Evolutionary conservation across 2,113 vertebrate genomes (phyloP).

Genomic region (Sinosuthora webbiana): DNA sequence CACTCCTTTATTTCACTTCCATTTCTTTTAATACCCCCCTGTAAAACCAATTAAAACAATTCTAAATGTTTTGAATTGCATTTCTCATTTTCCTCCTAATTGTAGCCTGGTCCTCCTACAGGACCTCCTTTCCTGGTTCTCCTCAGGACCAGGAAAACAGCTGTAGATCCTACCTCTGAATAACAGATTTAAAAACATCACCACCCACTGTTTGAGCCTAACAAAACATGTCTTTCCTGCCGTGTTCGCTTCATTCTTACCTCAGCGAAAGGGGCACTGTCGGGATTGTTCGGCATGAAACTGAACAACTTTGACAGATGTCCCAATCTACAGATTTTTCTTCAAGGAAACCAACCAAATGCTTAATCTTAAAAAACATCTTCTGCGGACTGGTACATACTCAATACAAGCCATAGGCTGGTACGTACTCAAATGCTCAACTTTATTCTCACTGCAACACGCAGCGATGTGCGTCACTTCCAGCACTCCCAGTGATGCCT

Average conservation of each 20-base stretch:
- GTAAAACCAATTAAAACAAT: not conserved
- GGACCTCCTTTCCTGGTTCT: not conserved
- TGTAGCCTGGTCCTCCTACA: not conserved
- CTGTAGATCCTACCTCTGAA: not conserved
- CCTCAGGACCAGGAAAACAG: not conserved
- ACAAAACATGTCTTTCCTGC: not conserved
- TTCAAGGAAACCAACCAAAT: not conserved
- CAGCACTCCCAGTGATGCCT: not conserved
- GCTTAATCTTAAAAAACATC: not conserved
- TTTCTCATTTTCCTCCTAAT: not conserved
- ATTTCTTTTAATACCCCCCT: not conserved
- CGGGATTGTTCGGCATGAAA: not conserved
- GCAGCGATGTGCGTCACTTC: fast-evolving
- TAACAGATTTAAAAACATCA: not conserved
- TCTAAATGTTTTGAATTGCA: not conserved
- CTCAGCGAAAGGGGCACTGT: not conserved
- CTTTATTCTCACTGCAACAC: not conserved
- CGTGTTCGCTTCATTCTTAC: not conserved
- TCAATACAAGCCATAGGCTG: not conserved
- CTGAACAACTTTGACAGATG: not conserved
- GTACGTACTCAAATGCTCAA: not conserved
- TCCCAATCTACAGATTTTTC: not conserved
- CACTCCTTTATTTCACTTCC: not conserved
- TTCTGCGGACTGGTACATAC: not conserved
- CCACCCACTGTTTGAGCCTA: not conserved